Percentiles rank a stretch among this genome's conserved stretches.
phyloP scores from a whole-genome alignment of 2,888 invertebrate species.

The Amiota minor region DNA sequence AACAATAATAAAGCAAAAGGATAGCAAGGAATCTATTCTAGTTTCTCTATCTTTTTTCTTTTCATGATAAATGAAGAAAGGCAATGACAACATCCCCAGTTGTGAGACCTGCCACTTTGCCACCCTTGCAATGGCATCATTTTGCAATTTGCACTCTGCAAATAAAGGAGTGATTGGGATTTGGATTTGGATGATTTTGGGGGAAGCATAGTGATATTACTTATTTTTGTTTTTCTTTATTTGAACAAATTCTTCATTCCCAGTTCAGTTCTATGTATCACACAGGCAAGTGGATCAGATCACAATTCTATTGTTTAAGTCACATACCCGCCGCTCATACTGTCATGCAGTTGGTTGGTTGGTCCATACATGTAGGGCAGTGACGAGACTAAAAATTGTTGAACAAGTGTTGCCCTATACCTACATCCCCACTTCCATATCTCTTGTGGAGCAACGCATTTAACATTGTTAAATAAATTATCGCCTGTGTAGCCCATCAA shows the following conservation, averaged over 20 bases:
- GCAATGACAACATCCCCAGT: slow-evolving; percentile 43
- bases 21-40: neutral
- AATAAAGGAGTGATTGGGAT: slow-evolving; percentile 60
- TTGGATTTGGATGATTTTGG: slow-evolving; percentile 47
- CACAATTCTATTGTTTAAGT: neutral
- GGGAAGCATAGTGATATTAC: slow-evolving; percentile 51
- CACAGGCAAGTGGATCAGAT: neutral
- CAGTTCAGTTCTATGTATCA: too few relatives aligned
- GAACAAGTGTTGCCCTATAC: slow-evolving; percentile 38
- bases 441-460: slow-evolving; percentile 40
- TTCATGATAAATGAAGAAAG: slow-evolving; percentile 31
- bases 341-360: slow-evolving; percentile 14
- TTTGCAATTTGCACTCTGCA: slow-evolving; percentile 69
- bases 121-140: slow-evolving; percentile 48
- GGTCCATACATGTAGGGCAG: slow-evolving; percentile 30
- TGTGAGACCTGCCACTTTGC: neutral
- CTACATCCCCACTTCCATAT: slow-evolving; percentile 22
- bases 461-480: slow-evolving; percentile 66
- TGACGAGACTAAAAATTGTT: slow-evolving; percentile 41
- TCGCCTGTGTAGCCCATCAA: slow-evolving; percentile 48
- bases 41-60: neutral
- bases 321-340: neutral
- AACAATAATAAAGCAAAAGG: neutral
- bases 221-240: neutral
- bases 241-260: neutral